Evolutionary conservation across 2,113 vertebrate species (phyloP), one percentile per base, ranked within the genome.

Genomic region (Elgaria multicarinata): DNA sequence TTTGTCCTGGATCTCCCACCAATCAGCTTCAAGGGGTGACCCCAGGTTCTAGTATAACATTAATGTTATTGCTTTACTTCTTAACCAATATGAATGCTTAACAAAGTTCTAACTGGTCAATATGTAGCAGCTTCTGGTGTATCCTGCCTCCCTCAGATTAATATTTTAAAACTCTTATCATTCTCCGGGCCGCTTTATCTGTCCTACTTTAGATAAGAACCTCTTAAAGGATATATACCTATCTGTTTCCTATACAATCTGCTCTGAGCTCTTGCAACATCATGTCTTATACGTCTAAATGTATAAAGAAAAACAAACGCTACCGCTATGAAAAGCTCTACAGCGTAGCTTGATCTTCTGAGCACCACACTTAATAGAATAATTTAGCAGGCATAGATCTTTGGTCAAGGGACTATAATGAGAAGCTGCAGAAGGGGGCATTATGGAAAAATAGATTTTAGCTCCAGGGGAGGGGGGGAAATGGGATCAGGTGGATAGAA

Each of bases 401-500:
- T 58, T 76, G 53, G 24, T 31, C 22, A 42, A 55, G 44, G 53
- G 24, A 6, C 20, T 16, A 9, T 50, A 71, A 71, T 71, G 66
- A 72, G 33, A 71, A 85, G 82, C 83, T 39, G 33, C 20, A 55
- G 83, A 13, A 28, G 31, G 39, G 16, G 36, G 85, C 53, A 86
- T 86, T 79, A 53, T n/a, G 26, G 64, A 55, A 28, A 80, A 80
- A 53, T 31, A 87, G 64, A 80, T 80, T 87, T 71, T 53, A 71
- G 86, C 75, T 79, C 22, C 31, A 62, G 31, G 86, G 86, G 62
- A 50, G 75, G 24, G 12, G 20, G 20, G 18, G n/a, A 64, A 58
- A 24, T 42, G 31, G 83, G 89, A 90, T 86, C 75, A 90, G 58
- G 85, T 7, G 76, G 79, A 39, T 13, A 80, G 78, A 81, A 93